Percentiles rank a stretch among this genome's conserved stretches.
Conservation (phyloP, 2,113 vertebrate species). For the Pelmatolapia mariae region DNA sequence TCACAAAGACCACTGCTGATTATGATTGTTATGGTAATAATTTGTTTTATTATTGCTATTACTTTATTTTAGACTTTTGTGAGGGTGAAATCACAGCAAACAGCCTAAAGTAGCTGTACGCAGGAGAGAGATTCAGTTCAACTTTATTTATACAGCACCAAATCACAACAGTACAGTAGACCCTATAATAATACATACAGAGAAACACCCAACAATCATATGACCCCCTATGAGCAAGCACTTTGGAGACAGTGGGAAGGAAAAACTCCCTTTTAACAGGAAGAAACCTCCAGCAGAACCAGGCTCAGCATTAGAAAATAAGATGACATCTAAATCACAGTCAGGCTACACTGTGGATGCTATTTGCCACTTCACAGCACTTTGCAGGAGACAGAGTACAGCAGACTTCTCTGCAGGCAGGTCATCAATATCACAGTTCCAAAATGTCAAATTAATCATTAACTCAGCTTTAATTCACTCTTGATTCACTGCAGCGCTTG, state of each 20-base stretch:
- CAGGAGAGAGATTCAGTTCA: not conserved
- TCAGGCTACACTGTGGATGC: not conserved
- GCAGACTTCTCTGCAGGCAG: not conserved
- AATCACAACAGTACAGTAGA: not conserved
- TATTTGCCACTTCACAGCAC: not conserved
- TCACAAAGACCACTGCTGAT: not conserved
- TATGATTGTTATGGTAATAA: not conserved
- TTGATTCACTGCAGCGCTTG: not conserved
- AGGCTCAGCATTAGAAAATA: not conserved
- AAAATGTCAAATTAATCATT: not conserved
- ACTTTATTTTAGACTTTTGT: not conserved
- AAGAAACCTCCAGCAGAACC: rapidly evolving
- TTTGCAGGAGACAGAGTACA: not conserved
- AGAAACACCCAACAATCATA: rapidly evolving
- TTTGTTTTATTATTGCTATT: not conserved
- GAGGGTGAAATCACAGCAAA: not conserved
- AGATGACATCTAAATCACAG: not conserved
- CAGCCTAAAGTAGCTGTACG: not conserved
- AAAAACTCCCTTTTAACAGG: not conserved
- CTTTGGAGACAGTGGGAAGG: not conserved
- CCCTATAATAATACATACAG: not conserved
- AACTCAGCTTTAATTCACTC: not conserved
- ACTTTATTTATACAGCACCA: not conserved
- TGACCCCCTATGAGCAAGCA: not conserved
- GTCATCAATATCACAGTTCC: not conserved